Base-by-base conservation (phyloP, 2,888 invertebrate genomes). In the Labia minor region DNA sequence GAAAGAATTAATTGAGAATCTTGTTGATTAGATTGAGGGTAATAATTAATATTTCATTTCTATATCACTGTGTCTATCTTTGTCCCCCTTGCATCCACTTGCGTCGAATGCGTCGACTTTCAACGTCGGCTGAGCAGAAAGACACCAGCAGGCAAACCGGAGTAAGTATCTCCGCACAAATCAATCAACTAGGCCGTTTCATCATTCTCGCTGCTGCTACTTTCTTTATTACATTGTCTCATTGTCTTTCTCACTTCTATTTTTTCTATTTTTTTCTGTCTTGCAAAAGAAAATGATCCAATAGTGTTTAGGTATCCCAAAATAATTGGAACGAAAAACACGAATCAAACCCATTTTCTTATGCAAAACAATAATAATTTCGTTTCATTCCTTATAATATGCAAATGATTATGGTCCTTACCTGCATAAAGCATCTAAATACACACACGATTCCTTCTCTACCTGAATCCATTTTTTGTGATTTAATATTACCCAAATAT, bases 1-100 rank as follows among this genome's bases (percentile, higher is more conserved):
- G n/a, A n/a, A n/a, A n/a, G n/a, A n/a, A n/a, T n/a, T n/a, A n/a
- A n/a, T n/a, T n/a, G n/a, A n/a, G n/a, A n/a, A n/a, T n/a, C n/a
- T n/a, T 49, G 16, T 49, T n/a, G 14, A 49, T 2, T 49, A 49
- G 49, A n/a, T n/a, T 49, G 3, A 16, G 16, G 11, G 14, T 3
- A 19, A n/a, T 65, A 1, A n/a, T 49, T 11, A 49, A 68, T 16
- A 10, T 64, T 68, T 65, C 3, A 66, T 66, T 19, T 65, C 62
- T 26, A 14, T 18, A 19, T 65, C 65, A 18, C 67, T 68, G 19
- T 65, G 65, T 20, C 65, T 49, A 21, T 65, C 68, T 63, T 61
- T 67, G 1, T 67, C 68, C 21, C 61, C 63, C 16, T 49, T 49
- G 49, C 49, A 49, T 49, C 14, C 49, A n/a, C n/a, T 14, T 14